phyloP scores from a whole-genome alignment of 2,888 invertebrate genomes.

The Sepioteuthis lessoniana region DNA sequence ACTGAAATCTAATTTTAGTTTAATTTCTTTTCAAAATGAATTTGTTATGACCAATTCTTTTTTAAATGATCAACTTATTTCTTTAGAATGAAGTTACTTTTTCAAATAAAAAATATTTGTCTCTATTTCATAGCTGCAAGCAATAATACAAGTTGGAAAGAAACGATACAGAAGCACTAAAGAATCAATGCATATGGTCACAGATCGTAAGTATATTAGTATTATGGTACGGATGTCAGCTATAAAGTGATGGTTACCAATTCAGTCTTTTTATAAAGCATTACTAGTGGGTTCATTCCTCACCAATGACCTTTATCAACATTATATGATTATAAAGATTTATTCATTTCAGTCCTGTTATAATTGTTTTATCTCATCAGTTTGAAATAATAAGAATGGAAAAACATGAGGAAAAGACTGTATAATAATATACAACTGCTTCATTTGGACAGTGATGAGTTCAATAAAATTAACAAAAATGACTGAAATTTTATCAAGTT shows the following conservation, averaged over 20 bases:
- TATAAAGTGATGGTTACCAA: neutral
- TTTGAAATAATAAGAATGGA: too few species aligned
- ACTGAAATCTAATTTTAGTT: too few species aligned
- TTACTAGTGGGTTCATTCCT: neutral
- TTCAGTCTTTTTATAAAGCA: neutral
- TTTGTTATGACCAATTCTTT: neutral
- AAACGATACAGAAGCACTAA: slow-evolving; percentile 40
- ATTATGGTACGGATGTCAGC: neutral
- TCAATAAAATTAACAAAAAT: too few species aligned
- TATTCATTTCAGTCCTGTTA: neutral
- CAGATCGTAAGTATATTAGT: slow-evolving; percentile 35
- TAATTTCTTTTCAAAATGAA: too few species aligned
- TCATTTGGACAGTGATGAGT: too few species aligned
- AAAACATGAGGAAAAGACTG: too few species aligned
- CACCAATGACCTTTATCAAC: neutral
- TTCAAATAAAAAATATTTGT: neutral
- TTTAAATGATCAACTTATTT: neutral
- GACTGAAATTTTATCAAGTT: too few species aligned
- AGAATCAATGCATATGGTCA: slow-evolving; percentile 43
- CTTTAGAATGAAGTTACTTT: neutral
- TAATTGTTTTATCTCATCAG: too few species aligned
- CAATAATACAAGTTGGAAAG: slow-evolving; percentile 41
- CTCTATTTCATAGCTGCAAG: neutral
- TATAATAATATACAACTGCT: too few species aligned
- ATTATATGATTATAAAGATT: neutral